Percentiles rank a stretch among this genome's conserved stretches.
These are phyloP conservation scores for Neosilurus hyrtlii DNA, from an alignment of 2,797 vertebrate genomes.

Conservation along the genomic window DNA sequence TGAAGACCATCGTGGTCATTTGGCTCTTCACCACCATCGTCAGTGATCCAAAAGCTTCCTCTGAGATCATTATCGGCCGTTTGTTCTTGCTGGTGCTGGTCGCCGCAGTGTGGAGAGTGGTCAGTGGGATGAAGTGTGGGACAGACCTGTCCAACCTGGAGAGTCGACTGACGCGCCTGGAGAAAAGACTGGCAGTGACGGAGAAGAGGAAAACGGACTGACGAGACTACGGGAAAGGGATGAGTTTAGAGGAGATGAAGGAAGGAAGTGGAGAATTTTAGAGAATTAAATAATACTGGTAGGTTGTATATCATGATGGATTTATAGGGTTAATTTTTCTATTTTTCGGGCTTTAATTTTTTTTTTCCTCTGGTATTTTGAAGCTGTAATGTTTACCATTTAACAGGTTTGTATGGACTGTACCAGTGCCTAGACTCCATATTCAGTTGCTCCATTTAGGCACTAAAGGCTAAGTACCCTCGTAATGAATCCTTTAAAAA, in stretches of 20 bases:
- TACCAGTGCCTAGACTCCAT: too few species aligned
- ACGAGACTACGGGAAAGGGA: constrained; percentile 1
- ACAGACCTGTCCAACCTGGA: constrained; percentile 61
- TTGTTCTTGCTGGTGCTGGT: constrained; percentile 67
- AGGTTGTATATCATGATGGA: neutral
- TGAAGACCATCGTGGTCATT: constrained; percentile 66
- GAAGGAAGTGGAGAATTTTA: neutral
- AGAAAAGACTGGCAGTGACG: constrained; percentile 66
- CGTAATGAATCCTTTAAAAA: too few species aligned
- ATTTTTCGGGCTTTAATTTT: neutral
- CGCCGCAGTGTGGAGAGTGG: constrained; percentile 65
- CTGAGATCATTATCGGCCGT: constrained; percentile 66
- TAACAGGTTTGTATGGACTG: neutral
- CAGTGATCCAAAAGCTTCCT: constrained; percentile 57
- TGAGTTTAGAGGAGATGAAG: neutral
- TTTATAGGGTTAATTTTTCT: neutral
- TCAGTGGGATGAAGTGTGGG: constrained; percentile 44
- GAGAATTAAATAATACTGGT: neutral
- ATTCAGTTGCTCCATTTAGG: neutral
- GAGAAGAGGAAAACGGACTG: constrained; percentile 59
- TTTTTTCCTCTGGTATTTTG: too few species aligned
- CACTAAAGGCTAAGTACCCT: too few species aligned
- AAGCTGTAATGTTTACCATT: neutral
- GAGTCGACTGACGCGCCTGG: constrained; percentile 65
- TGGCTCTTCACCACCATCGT: constrained; percentile 74